Base-by-base conservation (phyloP, 2,888 invertebrate genomes). In the Colostygia pectinataria region DNA sequence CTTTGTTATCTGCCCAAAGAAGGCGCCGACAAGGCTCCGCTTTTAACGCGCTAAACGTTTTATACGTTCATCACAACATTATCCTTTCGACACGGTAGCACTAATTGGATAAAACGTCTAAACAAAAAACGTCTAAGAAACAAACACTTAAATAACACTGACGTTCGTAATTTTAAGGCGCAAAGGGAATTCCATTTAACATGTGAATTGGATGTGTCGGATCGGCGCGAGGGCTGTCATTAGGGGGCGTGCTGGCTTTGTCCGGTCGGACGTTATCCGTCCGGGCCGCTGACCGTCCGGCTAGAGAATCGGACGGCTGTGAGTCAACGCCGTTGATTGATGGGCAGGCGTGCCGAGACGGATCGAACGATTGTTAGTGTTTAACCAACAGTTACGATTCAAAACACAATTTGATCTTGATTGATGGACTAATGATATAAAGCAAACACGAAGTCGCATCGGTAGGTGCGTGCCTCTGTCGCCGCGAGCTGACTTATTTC, bases 71-170 rank as follows among this genome's bases (percentile, higher is more conserved):
- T 84, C 81, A 78, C 77, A 77, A 66, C 80, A 90, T 90, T 89
- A 90, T 87, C 86, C 87, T 89, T 90, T 90, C 89, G 89, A 90
- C 90, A 90, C 90, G 89, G 90, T 89, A 90, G 90, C 88, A 83
- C 90, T 90, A 90, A 90, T 90, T 89, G 90, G 90, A 83, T 82
- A 74, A 86, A 86, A 83, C 74, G 68, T 81, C 73, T 79, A 77
- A 74, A 83, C 75, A 80, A 85, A 84, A 85, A 87, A 83, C 71
- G 69, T 78, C 76, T 75, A 80, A 85, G 80, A 87, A 88, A 88
- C 89, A 87, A 89, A 88, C 85, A 86, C 77, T 81, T 85, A 87
- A 87, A 87, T 87, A 85, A 83, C 71, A 74, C 76, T 77, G 78
- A 76, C 76, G 77, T 67, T 77, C 73, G 71, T 83, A 85, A 86